These are phyloP conservation scores for Myrmecophaga tridactyla DNA, from an alignment of 2,113 vertebrate species.

Conservation along the genomic window DNA sequence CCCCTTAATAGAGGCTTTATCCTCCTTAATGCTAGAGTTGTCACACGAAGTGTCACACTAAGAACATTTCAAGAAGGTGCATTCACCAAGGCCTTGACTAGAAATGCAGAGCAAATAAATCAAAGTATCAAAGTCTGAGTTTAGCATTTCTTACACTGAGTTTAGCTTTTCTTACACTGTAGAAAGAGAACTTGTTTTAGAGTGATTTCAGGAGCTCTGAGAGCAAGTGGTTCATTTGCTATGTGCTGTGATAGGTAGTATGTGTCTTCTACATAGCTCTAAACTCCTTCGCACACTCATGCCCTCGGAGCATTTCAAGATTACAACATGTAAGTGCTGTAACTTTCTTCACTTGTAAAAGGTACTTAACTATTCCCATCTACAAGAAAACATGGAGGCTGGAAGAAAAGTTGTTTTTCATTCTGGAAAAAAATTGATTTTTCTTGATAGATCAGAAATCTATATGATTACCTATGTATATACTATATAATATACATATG, in stretches of 20 bases:
- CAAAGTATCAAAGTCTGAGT: not conserved
- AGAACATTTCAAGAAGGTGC: not conserved
- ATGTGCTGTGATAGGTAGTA: not conserved
- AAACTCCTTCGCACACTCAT: not conserved
- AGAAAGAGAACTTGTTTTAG: not conserved
- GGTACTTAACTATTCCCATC: not conserved
- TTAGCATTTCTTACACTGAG: not conserved
- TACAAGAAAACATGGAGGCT: not conserved
- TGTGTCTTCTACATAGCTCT: not conserved
- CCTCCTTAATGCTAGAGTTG: not conserved
- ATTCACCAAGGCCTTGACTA: not conserved
- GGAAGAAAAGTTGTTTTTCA: not conserved
- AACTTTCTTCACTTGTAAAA: not conserved
- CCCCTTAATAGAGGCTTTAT: not conserved
- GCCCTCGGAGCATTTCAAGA: not conserved
- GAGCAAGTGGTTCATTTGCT: not conserved
- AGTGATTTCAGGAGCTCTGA: not conserved
- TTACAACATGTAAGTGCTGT: not conserved
- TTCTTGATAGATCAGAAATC: conserved; percentile 1
- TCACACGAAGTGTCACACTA: not conserved
- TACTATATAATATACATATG: not conserved
- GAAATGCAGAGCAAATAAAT: not conserved
- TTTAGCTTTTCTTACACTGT: not conserved
- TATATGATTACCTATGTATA: not conserved
- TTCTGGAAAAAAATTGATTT: not conserved